These are phyloP conservation scores for Eledona agricola DNA, from an alignment of 2,888 invertebrate genomes.

Conservation along the genomic window DNA sequence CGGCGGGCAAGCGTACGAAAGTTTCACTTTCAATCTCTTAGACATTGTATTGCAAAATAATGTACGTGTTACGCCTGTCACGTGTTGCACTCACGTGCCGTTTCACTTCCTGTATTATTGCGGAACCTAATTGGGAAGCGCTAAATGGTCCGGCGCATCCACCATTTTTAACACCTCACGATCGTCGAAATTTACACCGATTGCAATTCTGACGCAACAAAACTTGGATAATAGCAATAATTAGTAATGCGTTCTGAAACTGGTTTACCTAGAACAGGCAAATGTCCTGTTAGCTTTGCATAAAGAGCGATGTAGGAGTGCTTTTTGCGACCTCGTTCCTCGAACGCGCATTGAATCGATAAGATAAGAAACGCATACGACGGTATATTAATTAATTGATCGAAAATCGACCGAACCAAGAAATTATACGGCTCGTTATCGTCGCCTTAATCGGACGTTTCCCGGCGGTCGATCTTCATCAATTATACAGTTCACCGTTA, in stretches of 20 bases:
- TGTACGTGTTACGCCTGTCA: constrained; percentile 13
- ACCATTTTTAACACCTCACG: constrained; percentile 7
- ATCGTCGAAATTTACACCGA: too few species aligned
- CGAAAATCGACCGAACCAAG: not conserved
- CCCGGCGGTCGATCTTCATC: constrained; percentile 7
- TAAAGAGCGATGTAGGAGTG: too few species aligned
- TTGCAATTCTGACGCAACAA: too few species aligned
- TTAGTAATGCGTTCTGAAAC: too few species aligned
- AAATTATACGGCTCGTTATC: constrained; percentile 16
- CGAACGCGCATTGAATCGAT: constrained; percentile 1
- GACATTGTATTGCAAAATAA: constrained; percentile 22
- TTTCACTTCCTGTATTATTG: constrained; percentile 15
- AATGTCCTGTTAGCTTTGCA: too few species aligned
- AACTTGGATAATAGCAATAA: too few species aligned
- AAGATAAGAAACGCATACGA: not conserved
- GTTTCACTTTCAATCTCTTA: constrained; percentile 31
- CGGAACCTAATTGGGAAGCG: not conserved
- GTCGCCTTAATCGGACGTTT: constrained; percentile 3
- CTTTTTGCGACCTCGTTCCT: too few species aligned
- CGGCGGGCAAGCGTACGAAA: constrained; percentile 6
- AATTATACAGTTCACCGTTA: constrained; percentile 23
- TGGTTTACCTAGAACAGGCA: too few species aligned
- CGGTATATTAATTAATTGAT: constrained; percentile 1
- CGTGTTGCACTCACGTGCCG: constrained; percentile 5
- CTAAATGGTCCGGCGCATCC: constrained; percentile 22